These are phyloP conservation scores for Drosophila pectinifera DNA, from an alignment of 1,140 invertebrate genomes.

Conservation along the genomic window DNA sequence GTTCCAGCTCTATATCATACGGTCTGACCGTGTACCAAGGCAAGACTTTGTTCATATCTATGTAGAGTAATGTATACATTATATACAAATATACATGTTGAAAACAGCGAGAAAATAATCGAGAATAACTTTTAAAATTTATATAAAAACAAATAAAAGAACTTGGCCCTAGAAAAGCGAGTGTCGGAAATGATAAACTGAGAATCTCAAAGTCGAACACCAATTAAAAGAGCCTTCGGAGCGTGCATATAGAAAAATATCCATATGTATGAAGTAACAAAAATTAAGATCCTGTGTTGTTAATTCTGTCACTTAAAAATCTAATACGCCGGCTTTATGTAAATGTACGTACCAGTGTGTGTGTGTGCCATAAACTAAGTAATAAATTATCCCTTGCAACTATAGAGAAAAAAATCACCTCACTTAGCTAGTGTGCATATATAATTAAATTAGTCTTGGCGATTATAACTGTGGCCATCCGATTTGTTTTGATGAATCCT, in stretches of 20 bases:
- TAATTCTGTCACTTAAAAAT: constrained; percentile 25
- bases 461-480: constrained; percentile 2
- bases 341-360: constrained; percentile 40
- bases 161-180: neutral
- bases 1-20: neutral
- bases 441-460: constrained; percentile 34
- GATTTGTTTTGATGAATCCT: constrained; percentile 18
- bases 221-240: constrained; percentile 21
- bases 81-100: constrained; percentile 44
- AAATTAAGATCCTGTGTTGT: constrained; percentile 50
- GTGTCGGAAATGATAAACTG: constrained; percentile 5
- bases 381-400: neutral
- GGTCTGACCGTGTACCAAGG: constrained; percentile 18
- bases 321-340: constrained; percentile 37
- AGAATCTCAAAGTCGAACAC: constrained; percentile 33
- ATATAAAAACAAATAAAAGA: constrained; percentile 24
- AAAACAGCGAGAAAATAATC: constrained; percentile 46
- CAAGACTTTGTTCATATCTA: constrained; percentile 37
- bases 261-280: constrained; percentile 52
- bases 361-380: neutral
- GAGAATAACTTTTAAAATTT: constrained; percentile 32
- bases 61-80: constrained; percentile 41
- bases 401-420: constrained; percentile 19
- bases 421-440: constrained; percentile 18
- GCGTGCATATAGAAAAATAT: constrained; percentile 38